A percentile compares a stretch with the other conserved stretches of the same genome.
Evolutionary conservation across 2,797 vertebrate species (phyloP).

Genomic region (Pachyuromys duprasi): DNA sequence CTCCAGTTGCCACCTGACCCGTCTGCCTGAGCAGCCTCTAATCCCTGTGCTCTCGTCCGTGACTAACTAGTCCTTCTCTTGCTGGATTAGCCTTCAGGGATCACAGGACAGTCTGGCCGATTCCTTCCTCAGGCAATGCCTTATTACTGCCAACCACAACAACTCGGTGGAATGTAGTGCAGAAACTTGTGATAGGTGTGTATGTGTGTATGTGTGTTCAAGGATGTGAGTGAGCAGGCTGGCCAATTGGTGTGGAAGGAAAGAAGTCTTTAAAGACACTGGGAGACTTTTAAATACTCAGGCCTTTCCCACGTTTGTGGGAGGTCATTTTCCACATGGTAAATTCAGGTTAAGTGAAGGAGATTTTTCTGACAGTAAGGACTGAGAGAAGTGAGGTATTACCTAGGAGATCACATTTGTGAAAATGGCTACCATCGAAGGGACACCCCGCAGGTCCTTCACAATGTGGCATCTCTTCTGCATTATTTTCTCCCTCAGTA

Average conservation of each 20-base stretch:
- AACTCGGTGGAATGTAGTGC: background rate
- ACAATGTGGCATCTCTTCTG: background rate
- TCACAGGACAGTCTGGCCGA: constrained; percentile 65
- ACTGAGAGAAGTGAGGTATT: background rate
- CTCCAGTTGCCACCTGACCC: constrained; percentile 49
- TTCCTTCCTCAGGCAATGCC: background rate
- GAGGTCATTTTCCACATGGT: background rate
- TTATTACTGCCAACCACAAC: background rate
- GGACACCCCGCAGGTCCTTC: background rate
- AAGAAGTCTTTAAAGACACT: constrained; percentile 22
- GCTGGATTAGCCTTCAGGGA: constrained; percentile 38
- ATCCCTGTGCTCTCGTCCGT: constrained; percentile 1
- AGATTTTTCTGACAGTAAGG: background rate
- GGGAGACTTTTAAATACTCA: background rate
- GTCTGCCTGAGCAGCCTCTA: background rate
- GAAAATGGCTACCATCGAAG: background rate
- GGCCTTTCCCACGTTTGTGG: background rate
- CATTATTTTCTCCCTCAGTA: background rate
- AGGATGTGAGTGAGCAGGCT: background rate
- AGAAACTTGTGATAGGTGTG: background rate
- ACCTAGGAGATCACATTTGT: background rate
- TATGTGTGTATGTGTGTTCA: fast-evolving
- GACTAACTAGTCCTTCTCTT: constrained; percentile 38
- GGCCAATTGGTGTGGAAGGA: background rate
- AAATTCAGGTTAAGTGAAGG: background rate